Conservation (phyloP, 1,140 invertebrate genomes). For the Ceratitis capitata region DNA sequence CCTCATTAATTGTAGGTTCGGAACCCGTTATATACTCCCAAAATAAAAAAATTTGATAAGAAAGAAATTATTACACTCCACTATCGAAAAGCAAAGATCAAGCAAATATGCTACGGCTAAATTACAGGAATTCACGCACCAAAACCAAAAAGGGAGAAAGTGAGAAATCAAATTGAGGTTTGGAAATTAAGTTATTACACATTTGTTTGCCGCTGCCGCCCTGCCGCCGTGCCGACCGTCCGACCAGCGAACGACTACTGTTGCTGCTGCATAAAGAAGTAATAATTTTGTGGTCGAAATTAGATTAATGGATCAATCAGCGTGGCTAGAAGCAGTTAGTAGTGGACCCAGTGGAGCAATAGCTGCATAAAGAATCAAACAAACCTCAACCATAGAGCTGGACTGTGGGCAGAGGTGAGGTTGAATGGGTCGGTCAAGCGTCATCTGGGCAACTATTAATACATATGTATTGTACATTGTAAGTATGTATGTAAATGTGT, state of each 20-base stretch:
- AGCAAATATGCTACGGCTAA: not conserved
- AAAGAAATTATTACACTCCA: not conserved
- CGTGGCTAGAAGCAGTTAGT: not conserved
- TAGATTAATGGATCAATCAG: conserved; percentile 29
- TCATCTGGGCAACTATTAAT: not conserved
- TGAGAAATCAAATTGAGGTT: conserved; percentile 13
- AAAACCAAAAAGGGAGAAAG: not conserved
- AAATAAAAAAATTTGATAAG: too few species aligned
- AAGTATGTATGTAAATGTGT: not conserved
- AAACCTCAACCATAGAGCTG: not conserved
- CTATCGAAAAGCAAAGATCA: not conserved
- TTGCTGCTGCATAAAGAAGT: not conserved
- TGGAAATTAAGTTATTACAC: conserved; percentile 28
- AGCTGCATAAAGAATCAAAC: not conserved
- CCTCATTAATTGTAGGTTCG: not conserved
- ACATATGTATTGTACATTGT: not conserved
- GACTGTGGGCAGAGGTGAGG: not conserved
- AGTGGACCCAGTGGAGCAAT: not conserved
- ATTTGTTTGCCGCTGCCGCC: too few species aligned
- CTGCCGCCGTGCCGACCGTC: too few species aligned
- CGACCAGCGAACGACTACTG: too few species aligned
- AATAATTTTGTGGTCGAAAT: conserved; percentile 30
- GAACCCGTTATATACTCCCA: not conserved
- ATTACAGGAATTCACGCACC: not conserved
- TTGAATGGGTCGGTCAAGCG: not conserved